Percentiles rank a stretch among this genome's conserved stretches.
Conservation (phyloP, 2,888 invertebrate genomes). For the Lobophora halterata region DNA sequence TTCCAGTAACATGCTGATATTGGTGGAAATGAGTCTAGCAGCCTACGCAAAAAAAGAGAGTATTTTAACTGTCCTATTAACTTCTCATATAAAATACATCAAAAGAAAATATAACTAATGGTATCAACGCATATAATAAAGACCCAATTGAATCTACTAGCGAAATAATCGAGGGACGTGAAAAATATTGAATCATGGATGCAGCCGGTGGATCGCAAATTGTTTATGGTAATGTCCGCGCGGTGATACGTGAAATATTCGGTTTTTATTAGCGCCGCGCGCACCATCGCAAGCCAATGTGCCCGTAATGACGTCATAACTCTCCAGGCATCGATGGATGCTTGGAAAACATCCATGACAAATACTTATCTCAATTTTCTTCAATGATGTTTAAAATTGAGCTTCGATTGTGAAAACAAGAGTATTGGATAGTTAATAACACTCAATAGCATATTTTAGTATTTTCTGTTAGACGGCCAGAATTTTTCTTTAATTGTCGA, state of each 20-base stretch:
- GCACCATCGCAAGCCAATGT: conserved; percentile 27
- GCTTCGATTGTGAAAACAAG: too few relatives aligned
- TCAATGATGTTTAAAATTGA: too few relatives aligned
- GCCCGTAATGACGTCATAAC: conserved; percentile 29
- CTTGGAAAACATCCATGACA: conserved; percentile 15
- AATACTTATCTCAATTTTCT: conserved; percentile 7
- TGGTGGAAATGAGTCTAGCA: too few relatives aligned
- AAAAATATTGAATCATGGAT: conserved; percentile 57
- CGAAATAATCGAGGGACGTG: conserved; percentile 23
- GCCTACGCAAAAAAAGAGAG: too few relatives aligned
- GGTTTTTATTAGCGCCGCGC: conserved; percentile 52
- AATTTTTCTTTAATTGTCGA: too few relatives aligned
- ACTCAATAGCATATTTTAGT: too few relatives aligned
- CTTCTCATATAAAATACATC: not conserved
- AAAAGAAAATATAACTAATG: conserved; percentile 18
- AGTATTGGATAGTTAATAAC: too few relatives aligned
- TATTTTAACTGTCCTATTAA: too few relatives aligned
- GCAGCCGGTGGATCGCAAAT: conserved; percentile 60
- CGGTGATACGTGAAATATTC: conserved; percentile 58
- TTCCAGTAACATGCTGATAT: too few relatives aligned
- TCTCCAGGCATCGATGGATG: conserved; percentile 24
- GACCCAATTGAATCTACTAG: conserved; percentile 31
- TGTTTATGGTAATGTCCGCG: conserved; percentile 62
- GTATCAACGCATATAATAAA: conserved; percentile 30
- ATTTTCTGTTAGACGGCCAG: too few relatives aligned